phyloP scores from a whole-genome alignment of 2,113 vertebrate species.

The Ptyas mucosa region DNA sequence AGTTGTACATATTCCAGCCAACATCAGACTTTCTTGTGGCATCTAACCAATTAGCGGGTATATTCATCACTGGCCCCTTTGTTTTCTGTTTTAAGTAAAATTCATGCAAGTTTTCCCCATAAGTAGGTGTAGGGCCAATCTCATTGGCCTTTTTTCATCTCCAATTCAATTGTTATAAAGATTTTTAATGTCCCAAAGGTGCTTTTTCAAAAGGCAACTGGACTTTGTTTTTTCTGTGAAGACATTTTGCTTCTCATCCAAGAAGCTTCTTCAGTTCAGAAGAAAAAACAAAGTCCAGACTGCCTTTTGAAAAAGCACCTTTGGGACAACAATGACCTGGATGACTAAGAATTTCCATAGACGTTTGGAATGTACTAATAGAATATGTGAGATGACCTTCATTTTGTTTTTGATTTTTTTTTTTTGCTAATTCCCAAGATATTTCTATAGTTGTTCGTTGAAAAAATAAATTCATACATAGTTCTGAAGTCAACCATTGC shows the following conservation, averaged over 20 bases:
- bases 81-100: neutral
- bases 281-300: neutral
- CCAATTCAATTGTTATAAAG: neutral
- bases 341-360: neutral
- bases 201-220: neutral
- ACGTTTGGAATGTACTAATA: neutral
- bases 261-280: neutral
- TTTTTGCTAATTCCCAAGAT: neutral
- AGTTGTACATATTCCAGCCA: neutral
- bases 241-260: neutral
- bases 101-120: neutral
- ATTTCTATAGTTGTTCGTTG: neutral
- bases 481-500: neutral
- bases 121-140: neutral
- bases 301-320: neutral
- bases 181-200: neutral
- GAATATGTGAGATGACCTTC: neutral
- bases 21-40: neutral
- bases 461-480: neutral
- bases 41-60: neutral
- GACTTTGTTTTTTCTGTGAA: neutral
- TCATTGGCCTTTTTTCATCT: neutral
- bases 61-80: neutral
- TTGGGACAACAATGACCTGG: neutral
- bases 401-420: neutral